phyloP scores from a whole-genome alignment of 2,113 vertebrate species.

The Oriolus oriolus region DNA sequence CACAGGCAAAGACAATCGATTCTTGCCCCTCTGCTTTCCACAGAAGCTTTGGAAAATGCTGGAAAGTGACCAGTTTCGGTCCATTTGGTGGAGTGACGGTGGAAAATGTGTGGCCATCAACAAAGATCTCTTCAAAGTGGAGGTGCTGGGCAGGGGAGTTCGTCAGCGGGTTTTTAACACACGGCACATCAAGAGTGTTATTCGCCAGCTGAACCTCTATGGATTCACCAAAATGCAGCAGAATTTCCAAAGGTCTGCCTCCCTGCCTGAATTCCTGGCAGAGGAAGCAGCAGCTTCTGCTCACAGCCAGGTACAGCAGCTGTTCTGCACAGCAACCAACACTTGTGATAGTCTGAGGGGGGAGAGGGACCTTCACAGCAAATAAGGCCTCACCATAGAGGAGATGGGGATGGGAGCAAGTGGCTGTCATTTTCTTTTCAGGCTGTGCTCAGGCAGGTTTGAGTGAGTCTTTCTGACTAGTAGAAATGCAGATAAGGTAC shows the following conservation, averaged over 20 bases:
- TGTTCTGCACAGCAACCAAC: neutral
- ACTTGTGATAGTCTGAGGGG: neutral
- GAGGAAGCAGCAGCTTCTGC: neutral
- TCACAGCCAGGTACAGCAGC: neutral
- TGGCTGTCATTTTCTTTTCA: neutral
- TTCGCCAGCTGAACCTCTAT: neutral
- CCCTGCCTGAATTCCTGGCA: neutral
- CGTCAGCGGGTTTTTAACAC: neutral
- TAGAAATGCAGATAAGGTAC: neutral
- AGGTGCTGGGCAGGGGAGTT: neutral
- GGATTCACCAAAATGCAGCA: neutral
- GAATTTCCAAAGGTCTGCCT: neutral
- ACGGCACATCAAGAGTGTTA: neutral
- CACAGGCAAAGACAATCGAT: accelerated
- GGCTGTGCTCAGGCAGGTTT: neutral
- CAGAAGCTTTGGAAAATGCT: neutral
- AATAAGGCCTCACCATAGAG: neutral
- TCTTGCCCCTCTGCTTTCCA: neutral
- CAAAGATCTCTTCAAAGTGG: neutral
- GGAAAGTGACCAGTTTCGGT: neutral
- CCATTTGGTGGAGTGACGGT: neutral
- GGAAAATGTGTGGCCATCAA: neutral
- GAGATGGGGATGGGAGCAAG: neutral
- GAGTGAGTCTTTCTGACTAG: neutral
- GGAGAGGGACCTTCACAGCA: neutral